Percentiles rank a stretch among this genome's conserved stretches.
Conservation (phyloP, 2,113 vertebrate species). For the Brienomyrus longianalis region DNA sequence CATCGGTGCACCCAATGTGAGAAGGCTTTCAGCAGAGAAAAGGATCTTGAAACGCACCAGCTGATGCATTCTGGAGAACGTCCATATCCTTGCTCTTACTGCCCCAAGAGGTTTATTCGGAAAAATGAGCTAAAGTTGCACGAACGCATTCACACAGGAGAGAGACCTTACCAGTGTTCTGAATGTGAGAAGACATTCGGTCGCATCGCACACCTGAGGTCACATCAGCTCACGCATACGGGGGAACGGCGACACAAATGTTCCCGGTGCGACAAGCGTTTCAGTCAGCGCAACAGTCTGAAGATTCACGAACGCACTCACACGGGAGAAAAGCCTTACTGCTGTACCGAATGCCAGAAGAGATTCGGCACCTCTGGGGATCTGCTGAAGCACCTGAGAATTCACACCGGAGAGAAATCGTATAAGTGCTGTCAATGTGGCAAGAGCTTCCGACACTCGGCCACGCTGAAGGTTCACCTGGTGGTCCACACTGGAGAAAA, state of each 20-base stretch:
- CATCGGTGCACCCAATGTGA: neutral
- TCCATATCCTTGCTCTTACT: slow-evolving; percentile 1
- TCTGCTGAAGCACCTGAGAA: slow-evolving; percentile 5
- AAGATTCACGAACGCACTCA: slow-evolving; percentile 5
- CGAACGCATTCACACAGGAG: slow-evolving; percentile 8
- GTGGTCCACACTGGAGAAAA: slow-evolving; percentile 15
- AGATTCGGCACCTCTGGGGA: neutral
- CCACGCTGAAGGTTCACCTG: slow-evolving; percentile 1
- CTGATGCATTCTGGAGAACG: neutral
- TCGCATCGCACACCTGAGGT: neutral
- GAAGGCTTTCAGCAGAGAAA: neutral
- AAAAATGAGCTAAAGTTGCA: neutral
- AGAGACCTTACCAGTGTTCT: neutral
- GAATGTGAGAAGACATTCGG: slow-evolving; percentile 4
- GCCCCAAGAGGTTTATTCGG: neutral
- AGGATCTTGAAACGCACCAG: slow-evolving; percentile 7
- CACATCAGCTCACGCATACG: neutral
- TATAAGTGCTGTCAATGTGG: slow-evolving; percentile 2
- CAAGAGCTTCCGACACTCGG: slow-evolving; percentile 3
- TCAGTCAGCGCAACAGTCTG: neutral
- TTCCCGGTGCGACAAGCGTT: neutral
- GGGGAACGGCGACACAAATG: neutral
- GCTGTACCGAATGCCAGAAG: neutral
- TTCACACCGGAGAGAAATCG: slow-evolving; percentile 14
- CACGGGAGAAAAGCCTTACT: slow-evolving; percentile 7